Percentiles rank a stretch among this genome's conserved stretches.
Conservation (phyloP, 2,113 vertebrate genomes). For the Planiliza haematocheilus region DNA sequence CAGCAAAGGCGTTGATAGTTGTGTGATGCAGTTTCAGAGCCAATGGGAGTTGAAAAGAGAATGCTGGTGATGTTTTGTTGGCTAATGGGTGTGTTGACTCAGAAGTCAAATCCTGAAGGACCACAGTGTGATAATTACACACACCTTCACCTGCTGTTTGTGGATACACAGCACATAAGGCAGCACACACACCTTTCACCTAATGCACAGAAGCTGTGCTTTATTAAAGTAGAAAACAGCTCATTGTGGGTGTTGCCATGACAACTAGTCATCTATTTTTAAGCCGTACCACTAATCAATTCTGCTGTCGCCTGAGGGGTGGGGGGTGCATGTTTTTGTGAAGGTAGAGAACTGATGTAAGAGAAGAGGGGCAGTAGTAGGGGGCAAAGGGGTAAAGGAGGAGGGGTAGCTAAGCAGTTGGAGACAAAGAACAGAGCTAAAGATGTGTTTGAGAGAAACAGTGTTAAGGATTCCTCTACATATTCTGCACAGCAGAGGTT, state of each 20-base stretch:
- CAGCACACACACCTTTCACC: slow-evolving; percentile 69
- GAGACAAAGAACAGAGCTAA: neutral
- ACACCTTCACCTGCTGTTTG: slow-evolving; percentile 26
- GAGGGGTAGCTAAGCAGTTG: slow-evolving; percentile 16
- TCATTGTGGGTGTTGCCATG: slow-evolving; percentile 86
- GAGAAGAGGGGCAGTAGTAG: slow-evolving; percentile 11
- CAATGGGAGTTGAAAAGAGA: slow-evolving; percentile 47
- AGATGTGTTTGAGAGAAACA: no score
- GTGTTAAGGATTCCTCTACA: neutral
- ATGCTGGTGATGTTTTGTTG: slow-evolving; percentile 44
- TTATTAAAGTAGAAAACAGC: slow-evolving; percentile 87
- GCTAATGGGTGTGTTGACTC: slow-evolving; percentile 20
- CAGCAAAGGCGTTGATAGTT: slow-evolving; percentile 54
- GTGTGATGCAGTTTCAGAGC: slow-evolving; percentile 55
- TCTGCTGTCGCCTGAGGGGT: slow-evolving; percentile 83
- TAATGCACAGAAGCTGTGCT: slow-evolving; percentile 73
- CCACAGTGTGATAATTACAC: slow-evolving; percentile 29
- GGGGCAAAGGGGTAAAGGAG: slow-evolving; percentile 54
- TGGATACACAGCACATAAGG: neutral
- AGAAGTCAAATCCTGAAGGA: slow-evolving; percentile 21
- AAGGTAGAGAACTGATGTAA: slow-evolving; percentile 40
- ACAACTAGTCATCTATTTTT: slow-evolving; percentile 87
- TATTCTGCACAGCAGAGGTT: neutral
- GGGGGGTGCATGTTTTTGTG: slow-evolving; percentile 54
- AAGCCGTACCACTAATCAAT: slow-evolving; percentile 87